Conservation (phyloP, 2,888 invertebrate species). For the Gnatocerus cornutus region DNA sequence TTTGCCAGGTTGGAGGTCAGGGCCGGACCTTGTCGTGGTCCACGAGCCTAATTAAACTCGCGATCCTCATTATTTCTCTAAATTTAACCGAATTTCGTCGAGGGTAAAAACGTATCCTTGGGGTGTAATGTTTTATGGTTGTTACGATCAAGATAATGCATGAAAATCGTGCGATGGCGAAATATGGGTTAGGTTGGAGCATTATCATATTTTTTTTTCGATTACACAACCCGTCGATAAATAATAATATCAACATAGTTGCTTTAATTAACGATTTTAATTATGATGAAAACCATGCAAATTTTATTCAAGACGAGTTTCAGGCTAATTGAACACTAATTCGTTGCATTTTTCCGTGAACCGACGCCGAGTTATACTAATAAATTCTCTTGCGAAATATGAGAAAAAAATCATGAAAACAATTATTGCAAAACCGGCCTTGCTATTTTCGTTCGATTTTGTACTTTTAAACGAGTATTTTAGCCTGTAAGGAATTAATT, state of each 20-base stretch:
- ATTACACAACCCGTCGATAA: slow-evolving; percentile 15
- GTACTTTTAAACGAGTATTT: background rate
- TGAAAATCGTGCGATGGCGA: slow-evolving; percentile 30
- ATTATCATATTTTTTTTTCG: slow-evolving; percentile 1
- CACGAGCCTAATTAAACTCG: slow-evolving; percentile 2
- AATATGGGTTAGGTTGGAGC: slow-evolving; percentile 19
- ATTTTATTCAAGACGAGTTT: slow-evolving; percentile 9
- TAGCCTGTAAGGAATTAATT: slow-evolving; percentile 6
- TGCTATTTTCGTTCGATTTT: slow-evolving; percentile 21
- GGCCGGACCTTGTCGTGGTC: background rate
- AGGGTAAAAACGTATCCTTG: background rate
- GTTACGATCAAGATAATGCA: slow-evolving; percentile 1
- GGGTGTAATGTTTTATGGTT: background rate
- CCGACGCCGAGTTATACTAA: background rate
- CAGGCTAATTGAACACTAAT: background rate
- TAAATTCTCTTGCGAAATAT: slow-evolving; percentile 28
- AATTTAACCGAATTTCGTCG: background rate
- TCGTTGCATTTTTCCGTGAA: slow-evolving; percentile 13
- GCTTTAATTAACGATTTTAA: slow-evolving; percentile 30
- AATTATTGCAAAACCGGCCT: slow-evolving; percentile 35
- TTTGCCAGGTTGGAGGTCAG: background rate
- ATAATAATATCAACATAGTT: slow-evolving; percentile 22
- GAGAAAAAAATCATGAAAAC: slow-evolving; percentile 23
- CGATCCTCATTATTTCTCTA: background rate
- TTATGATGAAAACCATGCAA: slow-evolving; percentile 25